Base-by-base conservation (phyloP, 2,797 vertebrate species). In the Urocyon cinereoargenteus region DNA sequence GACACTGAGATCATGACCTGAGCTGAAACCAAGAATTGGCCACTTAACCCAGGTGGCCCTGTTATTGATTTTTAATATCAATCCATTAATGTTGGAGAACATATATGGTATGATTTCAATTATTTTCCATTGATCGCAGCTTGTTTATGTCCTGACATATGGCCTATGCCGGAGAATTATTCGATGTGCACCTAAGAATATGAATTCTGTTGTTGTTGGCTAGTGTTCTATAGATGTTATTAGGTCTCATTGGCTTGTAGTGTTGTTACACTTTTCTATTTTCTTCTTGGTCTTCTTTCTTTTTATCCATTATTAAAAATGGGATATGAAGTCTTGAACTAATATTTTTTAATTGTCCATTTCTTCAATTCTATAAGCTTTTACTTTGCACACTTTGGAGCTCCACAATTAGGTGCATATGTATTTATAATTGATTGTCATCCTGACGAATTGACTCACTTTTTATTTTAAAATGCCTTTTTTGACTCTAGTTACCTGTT, bases 301-400 rank as follows among this genome's bases (percentile, higher is more conserved):
- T 81, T 90, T 91, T 62, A 34, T 57, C 18, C 26, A 66, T 57
- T 96, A 62, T 70, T 93, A 49, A 55, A 85, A 31, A 18, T n/a
- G 26, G 36, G 19, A 19, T 64, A 79, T 78, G 31, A 84, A 59
- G 21, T 70, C 12, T 84, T 14, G 16, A 86, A 77, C 24, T 62
- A 61, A 57, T 92, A 14, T 73, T 83, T 94, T 62, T 90, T 5
- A 94, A 68, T 59, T 70, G n/a, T 45, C 45, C 75, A 28, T 34
- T 97, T 92, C 53, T 70, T 92, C 21, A 92, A 51, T 72, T 86
- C 31, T 73, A 13, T 49, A 90, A 31, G 12, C 15, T 90, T 93
- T 94, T 77, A 86, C 7, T 78, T 49, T 11, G 62, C n/a, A 16
- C 10, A 51, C 26, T 75, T 87, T 81, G 53, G 75, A 53, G 18